These are phyloP conservation scores for Nicator chloris DNA, from an alignment of 2,113 vertebrate genomes.

Conservation along the genomic window DNA sequence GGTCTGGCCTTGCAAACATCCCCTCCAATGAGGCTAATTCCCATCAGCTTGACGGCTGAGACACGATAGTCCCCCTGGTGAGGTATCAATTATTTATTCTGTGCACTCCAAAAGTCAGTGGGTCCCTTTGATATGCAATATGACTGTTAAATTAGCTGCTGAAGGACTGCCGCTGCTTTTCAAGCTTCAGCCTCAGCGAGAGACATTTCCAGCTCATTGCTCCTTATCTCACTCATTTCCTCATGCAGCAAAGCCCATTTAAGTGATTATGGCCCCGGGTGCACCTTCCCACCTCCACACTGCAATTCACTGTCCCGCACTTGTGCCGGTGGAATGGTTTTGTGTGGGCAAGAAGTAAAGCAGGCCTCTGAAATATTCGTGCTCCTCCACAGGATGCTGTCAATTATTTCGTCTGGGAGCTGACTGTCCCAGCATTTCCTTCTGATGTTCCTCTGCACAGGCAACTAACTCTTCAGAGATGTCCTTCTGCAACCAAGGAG, in stretches of 20 bases:
- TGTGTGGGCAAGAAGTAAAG: background rate
- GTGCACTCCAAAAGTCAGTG: slow-evolving; percentile 9
- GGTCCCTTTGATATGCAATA: background rate
- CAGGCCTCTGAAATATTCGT: background rate
- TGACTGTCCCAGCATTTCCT: background rate
- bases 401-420: background rate
- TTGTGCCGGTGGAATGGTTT: fast-evolving
- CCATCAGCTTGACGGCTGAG: background rate
- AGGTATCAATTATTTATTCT: slow-evolving; percentile 25
- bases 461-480: background rate
- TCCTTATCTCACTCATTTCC: background rate
- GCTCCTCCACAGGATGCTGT: background rate
- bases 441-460: background rate
- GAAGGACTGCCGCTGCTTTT: background rate
- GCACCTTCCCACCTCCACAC: background rate
- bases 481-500: background rate
- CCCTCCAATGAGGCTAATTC: slow-evolving; percentile 28
- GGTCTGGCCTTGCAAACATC: background rate
- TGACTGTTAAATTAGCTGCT: background rate
- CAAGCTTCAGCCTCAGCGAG: background rate
- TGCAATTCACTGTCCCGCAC: background rate
- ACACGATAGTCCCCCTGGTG: background rate
- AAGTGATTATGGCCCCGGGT: background rate
- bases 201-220: background rate
- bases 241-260: background rate